These are phyloP conservation scores for Rhinogobius similis DNA, from an alignment of 2,113 vertebrate genomes.

Conservation along the genomic window DNA sequence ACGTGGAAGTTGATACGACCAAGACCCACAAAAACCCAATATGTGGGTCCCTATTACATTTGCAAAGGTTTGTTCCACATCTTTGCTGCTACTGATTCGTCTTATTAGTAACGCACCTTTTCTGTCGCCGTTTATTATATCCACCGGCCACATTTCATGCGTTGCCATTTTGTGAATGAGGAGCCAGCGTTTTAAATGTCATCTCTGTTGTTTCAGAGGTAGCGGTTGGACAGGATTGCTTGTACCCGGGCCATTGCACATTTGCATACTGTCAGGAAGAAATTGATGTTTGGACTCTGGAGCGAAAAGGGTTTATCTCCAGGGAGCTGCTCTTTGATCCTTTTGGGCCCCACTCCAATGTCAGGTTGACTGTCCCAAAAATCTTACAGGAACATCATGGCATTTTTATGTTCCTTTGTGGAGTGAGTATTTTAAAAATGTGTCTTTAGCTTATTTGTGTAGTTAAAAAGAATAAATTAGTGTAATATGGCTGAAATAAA, in stretches of 20 bases:
- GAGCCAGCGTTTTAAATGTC: constrained; percentile 4
- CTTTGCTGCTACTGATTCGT: neutral
- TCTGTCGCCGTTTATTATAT: neutral
- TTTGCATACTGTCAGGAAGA: constrained; percentile 98
- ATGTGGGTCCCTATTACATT: constrained; percentile 97
- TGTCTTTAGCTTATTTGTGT: neutral
- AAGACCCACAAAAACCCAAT: constrained; percentile 94
- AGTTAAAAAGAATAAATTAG: no score
- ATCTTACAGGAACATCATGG: constrained; percentile 94
- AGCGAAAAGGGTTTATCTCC: constrained; percentile 93
- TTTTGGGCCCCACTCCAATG: constrained; percentile 80
- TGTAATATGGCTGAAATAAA: no score
- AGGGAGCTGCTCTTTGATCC: constrained; percentile 89
- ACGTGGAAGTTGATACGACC: constrained; percentile 94
- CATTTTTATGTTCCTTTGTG: constrained; percentile 97
- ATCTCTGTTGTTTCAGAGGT: constrained; percentile 80
- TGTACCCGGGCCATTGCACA: constrained; percentile 92
- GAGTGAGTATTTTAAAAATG: constrained; percentile 75
- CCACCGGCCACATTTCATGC: constrained; percentile 2
- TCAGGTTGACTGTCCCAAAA: constrained; percentile 84
- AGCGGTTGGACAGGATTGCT: constrained; percentile 88
- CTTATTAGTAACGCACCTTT: no score
- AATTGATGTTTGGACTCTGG: constrained; percentile 95
- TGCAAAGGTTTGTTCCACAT: constrained; percentile 88
- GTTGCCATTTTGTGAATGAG: neutral